Evolutionary conservation across 2,888 invertebrate species (phyloP).

Genomic region (Agrenia bidenticulata): DNA sequence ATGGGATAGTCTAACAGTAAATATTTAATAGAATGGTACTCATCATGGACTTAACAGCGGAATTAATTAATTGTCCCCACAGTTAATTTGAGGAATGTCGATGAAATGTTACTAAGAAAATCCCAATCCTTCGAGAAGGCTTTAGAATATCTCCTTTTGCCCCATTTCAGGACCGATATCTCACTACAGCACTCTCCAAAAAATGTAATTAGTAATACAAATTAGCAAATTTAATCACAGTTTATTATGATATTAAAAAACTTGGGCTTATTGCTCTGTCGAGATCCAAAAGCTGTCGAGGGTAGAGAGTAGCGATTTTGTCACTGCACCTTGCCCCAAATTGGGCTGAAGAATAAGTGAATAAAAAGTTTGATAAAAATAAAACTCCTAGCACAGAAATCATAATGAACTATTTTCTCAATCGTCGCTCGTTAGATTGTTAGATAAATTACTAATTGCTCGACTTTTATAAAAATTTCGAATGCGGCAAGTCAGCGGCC

Average conservation of each 20-base stretch:
- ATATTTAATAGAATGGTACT: too few species aligned
- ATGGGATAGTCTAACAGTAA: too few species aligned
- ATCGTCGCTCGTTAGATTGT: too few species aligned
- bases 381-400: too few species aligned
- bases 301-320: neutral
- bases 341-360: neutral
- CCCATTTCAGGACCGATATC: neutral
- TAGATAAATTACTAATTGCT: too few species aligned
- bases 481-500: too few species aligned
- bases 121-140: constrained; percentile 3
- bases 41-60: too few species aligned
- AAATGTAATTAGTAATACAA: neutral
- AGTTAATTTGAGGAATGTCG: neutral
- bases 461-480: too few species aligned
- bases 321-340: neutral
- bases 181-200: neutral
- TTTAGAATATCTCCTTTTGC: neutral
- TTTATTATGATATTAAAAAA: too few species aligned
- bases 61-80: neutral
- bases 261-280: neutral
- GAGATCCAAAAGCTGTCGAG: constrained; percentile 1
- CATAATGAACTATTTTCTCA: too few species aligned
- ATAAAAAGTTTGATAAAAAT: too few species aligned
- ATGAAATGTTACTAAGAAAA: neutral
- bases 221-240: neutral